Conservation (phyloP, 2,113 vertebrate species). For the Anhinga anhinga region DNA sequence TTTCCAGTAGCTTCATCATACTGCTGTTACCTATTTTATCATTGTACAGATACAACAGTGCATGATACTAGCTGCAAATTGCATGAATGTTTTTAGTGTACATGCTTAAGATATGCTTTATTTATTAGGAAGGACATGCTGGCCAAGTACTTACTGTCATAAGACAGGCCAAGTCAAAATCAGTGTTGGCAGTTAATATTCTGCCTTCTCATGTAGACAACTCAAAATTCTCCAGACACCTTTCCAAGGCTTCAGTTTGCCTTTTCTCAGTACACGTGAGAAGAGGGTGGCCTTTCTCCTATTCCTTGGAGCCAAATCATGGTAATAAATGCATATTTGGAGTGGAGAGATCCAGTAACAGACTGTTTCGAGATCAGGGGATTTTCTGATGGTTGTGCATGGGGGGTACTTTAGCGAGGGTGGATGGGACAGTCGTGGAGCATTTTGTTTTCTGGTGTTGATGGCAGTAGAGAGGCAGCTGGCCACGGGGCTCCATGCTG, state of each 20-base stretch:
- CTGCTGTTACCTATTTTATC: neutral
- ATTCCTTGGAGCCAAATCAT: neutral
- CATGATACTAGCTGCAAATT: neutral
- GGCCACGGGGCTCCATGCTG: neutral
- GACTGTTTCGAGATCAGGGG: neutral
- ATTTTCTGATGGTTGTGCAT: rapidly evolving
- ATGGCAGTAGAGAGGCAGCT: neutral
- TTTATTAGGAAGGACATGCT: neutral
- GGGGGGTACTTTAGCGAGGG: neutral
- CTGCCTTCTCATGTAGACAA: neutral
- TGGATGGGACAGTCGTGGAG: rapidly evolving
- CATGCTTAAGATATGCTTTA: neutral
- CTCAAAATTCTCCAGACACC: neutral
- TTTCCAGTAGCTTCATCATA: neutral
- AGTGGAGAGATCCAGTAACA: neutral
- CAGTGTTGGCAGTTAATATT: neutral
- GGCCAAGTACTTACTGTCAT: neutral
- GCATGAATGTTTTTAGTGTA: neutral
- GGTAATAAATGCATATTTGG: neutral
- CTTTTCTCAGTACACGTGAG: neutral
- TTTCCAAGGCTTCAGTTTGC: neutral
- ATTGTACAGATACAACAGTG: neutral
- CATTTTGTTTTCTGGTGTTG: neutral
- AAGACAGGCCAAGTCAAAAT: neutral
- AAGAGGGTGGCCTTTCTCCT: neutral